Base-by-base conservation (phyloP, 2,113 vertebrate species). In the Seriola quinqueradiata region DNA sequence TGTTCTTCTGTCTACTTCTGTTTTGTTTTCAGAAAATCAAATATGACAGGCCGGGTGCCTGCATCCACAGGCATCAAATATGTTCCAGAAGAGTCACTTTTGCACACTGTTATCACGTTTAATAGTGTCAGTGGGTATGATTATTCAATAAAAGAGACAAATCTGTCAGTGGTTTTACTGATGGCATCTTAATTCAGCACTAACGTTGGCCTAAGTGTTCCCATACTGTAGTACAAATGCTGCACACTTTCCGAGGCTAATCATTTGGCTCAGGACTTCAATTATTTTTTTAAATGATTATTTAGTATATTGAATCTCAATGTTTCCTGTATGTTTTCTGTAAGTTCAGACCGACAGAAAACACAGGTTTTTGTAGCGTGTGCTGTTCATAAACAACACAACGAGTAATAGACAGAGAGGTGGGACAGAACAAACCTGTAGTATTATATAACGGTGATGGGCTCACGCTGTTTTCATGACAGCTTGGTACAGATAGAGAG, bases 391-490 rank as follows among this genome's bases (percentile, higher is more conserved):
- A 32, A 54, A 61, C 58, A 23, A 58, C 59, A 50, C 50, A 23
- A 21, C 3, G 23, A 19, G 58, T 21, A 50, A 21, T 36, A 52
- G 21, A 71, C 19, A 42, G 8, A 71, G 13, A 28, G 23, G 69
- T 44, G 63, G 34, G 40, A 57, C 25, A 70, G 73, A 64, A 50
- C 54, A 79, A 60, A 74, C 25, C 42, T 2, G 57, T 64, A 25
- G n/a, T 28, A 7, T 79, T 81, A 78, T 38, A 40, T 70, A 83
- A 79, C 57, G 69, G 54, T 28, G 28, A 76, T 3, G 23, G 52
- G 57, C 70, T 66, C 40, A 63, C 16, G 10, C 58, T 68, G 14
- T 54, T 71, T 79, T 57, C 25, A 48, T 69, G 54, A 63, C 52
- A 40, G 50, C n/a, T 72, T 77, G 38, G 44, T 23, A 54, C 34